Conservation (phyloP, 2,797 vertebrate genomes). For the Dipus sagitta region DNA sequence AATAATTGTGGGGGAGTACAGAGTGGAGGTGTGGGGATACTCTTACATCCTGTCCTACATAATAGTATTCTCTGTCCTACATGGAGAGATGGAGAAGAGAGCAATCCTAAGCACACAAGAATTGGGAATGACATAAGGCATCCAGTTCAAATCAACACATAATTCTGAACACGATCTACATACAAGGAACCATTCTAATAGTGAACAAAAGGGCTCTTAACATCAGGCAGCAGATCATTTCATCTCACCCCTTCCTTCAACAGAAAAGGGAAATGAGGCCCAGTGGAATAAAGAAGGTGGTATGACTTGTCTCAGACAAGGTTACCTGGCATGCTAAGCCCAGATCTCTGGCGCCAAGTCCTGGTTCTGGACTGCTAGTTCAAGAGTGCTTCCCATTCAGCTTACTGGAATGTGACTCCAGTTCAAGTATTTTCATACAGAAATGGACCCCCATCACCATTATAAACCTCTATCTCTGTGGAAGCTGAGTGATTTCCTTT, state of each 20-base stretch:
- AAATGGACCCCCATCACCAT: background rate
- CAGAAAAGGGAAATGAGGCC: constrained; percentile 5
- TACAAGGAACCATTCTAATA: constrained; percentile 47
- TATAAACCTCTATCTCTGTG: background rate
- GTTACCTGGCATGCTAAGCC: background rate
- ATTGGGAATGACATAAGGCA: background rate
- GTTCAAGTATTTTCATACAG: constrained; percentile 29
- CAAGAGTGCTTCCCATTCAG: background rate
- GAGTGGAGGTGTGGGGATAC: background rate
- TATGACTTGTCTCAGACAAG: background rate
- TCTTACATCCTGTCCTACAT: background rate
- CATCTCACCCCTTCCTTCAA: background rate
- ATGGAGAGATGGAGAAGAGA: background rate
- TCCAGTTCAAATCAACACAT: background rate
- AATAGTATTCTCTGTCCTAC: background rate
- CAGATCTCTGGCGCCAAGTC: background rate
- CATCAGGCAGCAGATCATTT: background rate
- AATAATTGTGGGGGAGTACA: background rate
- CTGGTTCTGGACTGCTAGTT: background rate
- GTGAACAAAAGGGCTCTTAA: constrained; percentile 67
- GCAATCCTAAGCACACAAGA: background rate
- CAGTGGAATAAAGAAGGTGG: background rate
- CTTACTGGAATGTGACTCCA: background rate
- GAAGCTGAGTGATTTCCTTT: constrained; percentile 46
- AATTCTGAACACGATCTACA: background rate